Percentiles rank a stretch among this genome's conserved stretches.
Evolutionary conservation across 2,888 invertebrate genomes (phyloP).

Genomic region (Escarpia spicata): DNA sequence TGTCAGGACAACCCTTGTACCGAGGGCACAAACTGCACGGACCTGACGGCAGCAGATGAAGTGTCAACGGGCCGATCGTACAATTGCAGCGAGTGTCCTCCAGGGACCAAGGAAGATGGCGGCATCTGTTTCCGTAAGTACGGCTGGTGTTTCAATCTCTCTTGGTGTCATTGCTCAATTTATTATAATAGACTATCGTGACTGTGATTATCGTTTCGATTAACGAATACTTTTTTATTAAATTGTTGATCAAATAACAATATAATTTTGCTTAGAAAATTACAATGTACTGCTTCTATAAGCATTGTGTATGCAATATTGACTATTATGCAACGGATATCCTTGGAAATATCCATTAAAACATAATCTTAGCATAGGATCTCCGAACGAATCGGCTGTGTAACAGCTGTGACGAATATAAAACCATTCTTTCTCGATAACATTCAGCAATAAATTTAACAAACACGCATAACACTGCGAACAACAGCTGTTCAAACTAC

Average conservation of each 20-base stretch:
- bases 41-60: conserved; percentile 34
- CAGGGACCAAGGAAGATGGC: conserved; percentile 34
- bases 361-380: too few relatives aligned
- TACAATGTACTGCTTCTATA: neutral
- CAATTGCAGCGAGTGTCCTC: conserved; percentile 30
- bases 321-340: neutral
- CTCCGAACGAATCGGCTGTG: too few relatives aligned
- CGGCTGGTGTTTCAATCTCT: neutral
- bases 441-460: too few relatives aligned
- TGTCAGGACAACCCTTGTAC: conserved; percentile 41
- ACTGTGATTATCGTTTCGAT: neutral
- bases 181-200: neutral
- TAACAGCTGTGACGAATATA: too few relatives aligned
- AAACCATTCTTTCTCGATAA: too few relatives aligned
- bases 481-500: too few relatives aligned
- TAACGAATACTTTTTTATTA: neutral
- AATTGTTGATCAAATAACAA: neutral
- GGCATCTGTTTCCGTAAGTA: conserved; percentile 20
- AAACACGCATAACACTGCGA: too few relatives aligned
- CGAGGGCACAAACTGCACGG: conserved; percentile 38
- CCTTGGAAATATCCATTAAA: too few relatives aligned
- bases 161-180: neutral
- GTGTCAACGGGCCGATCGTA: conserved; percentile 19
- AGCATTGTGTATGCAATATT: neutral
- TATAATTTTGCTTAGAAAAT: conserved; percentile 5